These are phyloP conservation scores for Diachasma alloeum DNA, from an alignment of 1,140 invertebrate genomes.

Conservation along the genomic window DNA sequence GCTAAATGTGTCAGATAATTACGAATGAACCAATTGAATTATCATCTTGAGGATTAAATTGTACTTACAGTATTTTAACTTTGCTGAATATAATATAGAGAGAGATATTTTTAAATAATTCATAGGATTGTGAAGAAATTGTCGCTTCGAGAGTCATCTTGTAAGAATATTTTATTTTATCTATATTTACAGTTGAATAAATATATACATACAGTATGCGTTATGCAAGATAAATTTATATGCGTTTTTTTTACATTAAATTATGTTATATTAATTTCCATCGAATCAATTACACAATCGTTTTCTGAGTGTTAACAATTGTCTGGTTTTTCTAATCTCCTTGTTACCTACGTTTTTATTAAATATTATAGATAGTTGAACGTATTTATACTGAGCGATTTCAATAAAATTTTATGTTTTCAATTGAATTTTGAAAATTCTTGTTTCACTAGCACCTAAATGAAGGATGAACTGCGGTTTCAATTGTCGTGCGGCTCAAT, in stretches of 20 bases:
- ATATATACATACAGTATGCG: slow-evolving; percentile 23
- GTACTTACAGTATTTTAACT: slow-evolving; percentile 9
- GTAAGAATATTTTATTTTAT: slow-evolving; percentile 46
- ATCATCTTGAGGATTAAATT: neutral
- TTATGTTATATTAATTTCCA: neutral
- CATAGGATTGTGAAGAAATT: neutral
- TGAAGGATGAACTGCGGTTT: neutral
- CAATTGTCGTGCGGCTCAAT: neutral
- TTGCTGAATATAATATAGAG: neutral
- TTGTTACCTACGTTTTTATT: neutral
- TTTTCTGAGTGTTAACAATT: neutral
- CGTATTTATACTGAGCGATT: neutral
- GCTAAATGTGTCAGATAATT: neutral
- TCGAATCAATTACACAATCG: neutral
- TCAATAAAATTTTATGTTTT: neutral
- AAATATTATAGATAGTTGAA: neutral
- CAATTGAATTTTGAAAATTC: neutral
- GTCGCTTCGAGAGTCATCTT: slow-evolving; percentile 21
- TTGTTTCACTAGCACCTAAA: neutral
- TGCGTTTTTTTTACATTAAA: neutral
- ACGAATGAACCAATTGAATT: neutral
- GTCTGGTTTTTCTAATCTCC: neutral
- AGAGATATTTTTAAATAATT: slow-evolving; percentile 3
- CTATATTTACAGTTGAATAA: slow-evolving; percentile 35
- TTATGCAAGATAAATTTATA: slow-evolving; percentile 1